Evolutionary conservation across 2,888 invertebrate genomes (phyloP).

Genomic region (Sturmia bella): DNA sequence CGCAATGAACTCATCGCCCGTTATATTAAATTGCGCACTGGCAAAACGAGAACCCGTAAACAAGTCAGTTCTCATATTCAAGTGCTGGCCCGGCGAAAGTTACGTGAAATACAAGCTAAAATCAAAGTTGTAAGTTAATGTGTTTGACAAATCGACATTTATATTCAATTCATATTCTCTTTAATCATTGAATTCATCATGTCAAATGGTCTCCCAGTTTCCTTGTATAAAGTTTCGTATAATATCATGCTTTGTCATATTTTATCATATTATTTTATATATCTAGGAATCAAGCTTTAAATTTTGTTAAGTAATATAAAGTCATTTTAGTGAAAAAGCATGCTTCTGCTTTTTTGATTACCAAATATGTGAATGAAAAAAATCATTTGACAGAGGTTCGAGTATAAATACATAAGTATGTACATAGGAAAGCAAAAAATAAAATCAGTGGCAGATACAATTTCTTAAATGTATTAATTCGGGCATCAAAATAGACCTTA

Average conservation of each 20-base stretch:
- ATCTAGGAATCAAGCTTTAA: slow-evolving; percentile 2
- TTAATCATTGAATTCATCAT: slow-evolving; percentile 38
- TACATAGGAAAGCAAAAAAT: background rate
- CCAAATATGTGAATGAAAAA: background rate
- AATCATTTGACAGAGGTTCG: background rate
- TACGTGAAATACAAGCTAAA: slow-evolving; percentile 98
- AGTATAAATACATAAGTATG: background rate
- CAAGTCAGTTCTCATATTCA: slow-evolving; percentile 99
- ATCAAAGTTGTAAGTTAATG: slow-evolving; percentile 93
- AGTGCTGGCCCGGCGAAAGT: slow-evolving; percentile 98
- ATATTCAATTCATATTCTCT: slow-evolving; percentile 14
- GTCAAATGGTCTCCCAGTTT: slow-evolving; percentile 32
- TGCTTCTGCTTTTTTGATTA: background rate
- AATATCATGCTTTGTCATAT: slow-evolving; percentile 64
- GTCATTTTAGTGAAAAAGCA: slow-evolving; percentile 48
- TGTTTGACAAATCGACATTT: slow-evolving; percentile 5
- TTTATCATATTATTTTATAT: slow-evolving; percentile 52
- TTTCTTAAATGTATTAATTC: too few relatives aligned
- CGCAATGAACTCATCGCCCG: slow-evolving; percentile 99
- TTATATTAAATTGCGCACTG: slow-evolving; percentile 99
- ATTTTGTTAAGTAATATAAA: slow-evolving; percentile 6
- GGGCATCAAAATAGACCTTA: too few relatives aligned
- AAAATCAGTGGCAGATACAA: too few relatives aligned
- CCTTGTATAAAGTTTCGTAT: slow-evolving; percentile 44
- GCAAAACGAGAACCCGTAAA: slow-evolving; percentile 99